These are phyloP conservation scores for Taenioides sp. DNA, from an alignment of 2,797 vertebrate genomes.

Conservation along the genomic window DNA sequence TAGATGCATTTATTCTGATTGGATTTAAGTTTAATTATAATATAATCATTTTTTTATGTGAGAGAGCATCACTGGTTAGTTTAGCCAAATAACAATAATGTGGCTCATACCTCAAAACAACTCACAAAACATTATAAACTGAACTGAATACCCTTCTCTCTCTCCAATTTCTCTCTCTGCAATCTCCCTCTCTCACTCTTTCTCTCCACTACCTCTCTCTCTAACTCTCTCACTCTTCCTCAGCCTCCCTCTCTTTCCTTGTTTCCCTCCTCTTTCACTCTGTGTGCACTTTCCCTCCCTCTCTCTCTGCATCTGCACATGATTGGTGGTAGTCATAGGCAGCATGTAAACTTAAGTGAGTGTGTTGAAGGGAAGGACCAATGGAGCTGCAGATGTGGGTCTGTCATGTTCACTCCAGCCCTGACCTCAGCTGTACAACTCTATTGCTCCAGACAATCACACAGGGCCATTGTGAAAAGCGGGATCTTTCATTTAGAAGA, in stretches of 20 bases:
- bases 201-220: too few relatives aligned
- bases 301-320: not conserved
- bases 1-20: too few relatives aligned
- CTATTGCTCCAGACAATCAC: slow-evolving; percentile 36
- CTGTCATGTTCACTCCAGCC: slow-evolving; percentile 60
- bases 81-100: too few relatives aligned
- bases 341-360: slow-evolving; percentile 15
- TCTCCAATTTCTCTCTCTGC: not conserved
- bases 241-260: not conserved
- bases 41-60: too few relatives aligned
- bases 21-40: too few relatives aligned
- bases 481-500: slow-evolving; percentile 26
- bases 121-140: too few relatives aligned
- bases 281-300: not conserved
- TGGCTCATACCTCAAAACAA: too few relatives aligned
- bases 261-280: not conserved
- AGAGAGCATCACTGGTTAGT: too few relatives aligned
- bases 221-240: not conserved
- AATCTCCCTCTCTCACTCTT: not conserved
- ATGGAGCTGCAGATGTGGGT: slow-evolving; percentile 27
- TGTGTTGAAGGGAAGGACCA: slow-evolving; percentile 15
- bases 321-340: not conserved
- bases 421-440: slow-evolving; percentile 58
- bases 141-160: not conserved
- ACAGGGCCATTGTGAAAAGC: slow-evolving; percentile 31